Conservation (phyloP, 2,797 vertebrate genomes). For the Octomys mimax region DNA sequence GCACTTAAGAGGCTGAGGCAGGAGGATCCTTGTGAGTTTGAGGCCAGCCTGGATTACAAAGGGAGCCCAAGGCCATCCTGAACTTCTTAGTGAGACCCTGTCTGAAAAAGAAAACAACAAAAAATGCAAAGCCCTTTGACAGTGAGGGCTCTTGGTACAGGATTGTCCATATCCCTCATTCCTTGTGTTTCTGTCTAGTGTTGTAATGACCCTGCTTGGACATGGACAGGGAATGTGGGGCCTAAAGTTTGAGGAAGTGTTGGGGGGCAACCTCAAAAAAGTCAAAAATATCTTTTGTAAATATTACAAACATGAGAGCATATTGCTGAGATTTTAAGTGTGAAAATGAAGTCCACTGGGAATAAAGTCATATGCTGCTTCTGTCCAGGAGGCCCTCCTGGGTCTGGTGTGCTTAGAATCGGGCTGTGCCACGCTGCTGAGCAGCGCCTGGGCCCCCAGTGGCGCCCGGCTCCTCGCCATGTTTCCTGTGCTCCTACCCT, state of each 20-base stretch:
- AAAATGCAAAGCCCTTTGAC: neutral
- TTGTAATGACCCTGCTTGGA: neutral
- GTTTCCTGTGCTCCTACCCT: conserved; percentile 80
- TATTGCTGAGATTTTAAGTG: neutral
- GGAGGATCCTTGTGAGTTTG: neutral
- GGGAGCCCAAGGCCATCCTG: neutral
- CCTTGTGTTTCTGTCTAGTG: neutral
- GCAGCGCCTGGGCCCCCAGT: neutral
- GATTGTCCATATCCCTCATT: neutral
- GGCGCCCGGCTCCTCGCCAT: neutral
- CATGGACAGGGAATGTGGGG: neutral
- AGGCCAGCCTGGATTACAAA: no score
- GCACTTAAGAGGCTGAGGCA: neutral
- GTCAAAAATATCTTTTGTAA: conserved; percentile 10
- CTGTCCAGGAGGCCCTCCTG: conserved; percentile 45
- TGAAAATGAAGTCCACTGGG: conserved; percentile 48
- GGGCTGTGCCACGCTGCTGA: neutral
- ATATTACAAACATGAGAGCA: conserved; percentile 1
- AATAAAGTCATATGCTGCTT: neutral
- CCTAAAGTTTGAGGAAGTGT: conserved; percentile 29
- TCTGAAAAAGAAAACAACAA: neutral
- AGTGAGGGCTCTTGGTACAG: conserved; percentile 22
- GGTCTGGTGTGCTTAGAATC: neutral
- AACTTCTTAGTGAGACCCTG: neutral
- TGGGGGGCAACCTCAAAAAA: neutral